phyloP scores from a whole-genome alignment of 2,888 invertebrate species.

The Drosophila recens region DNA sequence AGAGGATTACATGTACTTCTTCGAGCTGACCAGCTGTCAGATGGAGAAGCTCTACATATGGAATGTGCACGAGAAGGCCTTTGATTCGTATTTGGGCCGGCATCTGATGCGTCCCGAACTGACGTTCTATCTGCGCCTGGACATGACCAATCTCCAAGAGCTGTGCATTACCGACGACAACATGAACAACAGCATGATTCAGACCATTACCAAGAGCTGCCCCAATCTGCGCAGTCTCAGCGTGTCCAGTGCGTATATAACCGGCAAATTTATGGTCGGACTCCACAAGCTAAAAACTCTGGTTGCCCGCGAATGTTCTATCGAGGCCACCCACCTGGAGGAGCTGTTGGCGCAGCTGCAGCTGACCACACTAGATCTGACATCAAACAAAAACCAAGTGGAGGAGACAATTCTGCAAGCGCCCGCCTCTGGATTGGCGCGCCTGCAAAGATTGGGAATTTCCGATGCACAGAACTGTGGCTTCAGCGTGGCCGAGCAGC shows the following conservation, averaged over 20 bases:
- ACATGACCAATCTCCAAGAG: conserved; percentile 56
- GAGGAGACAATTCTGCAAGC: conserved; percentile 55
- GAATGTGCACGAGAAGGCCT: conserved; percentile 68
- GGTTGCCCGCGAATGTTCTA: conserved; percentile 67
- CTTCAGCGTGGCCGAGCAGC: conserved; percentile 59
- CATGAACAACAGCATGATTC: conserved; percentile 70
- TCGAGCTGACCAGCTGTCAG: conserved; percentile 55
- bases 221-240: conserved; percentile 53
- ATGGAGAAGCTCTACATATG: conserved; percentile 73
- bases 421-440: conserved; percentile 29
- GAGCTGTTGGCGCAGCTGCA: conserved; percentile 54
- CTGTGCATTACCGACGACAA: conserved; percentile 61
- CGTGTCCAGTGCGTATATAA: conserved; percentile 66
- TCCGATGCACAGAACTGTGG: conserved; percentile 65
- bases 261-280: conserved; percentile 58
- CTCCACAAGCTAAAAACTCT: conserved; percentile 52
- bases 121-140: conserved; percentile 57
- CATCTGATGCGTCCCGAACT: conserved; percentile 63
- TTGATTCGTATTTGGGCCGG: conserved; percentile 61
- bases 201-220: conserved; percentile 60
- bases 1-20: conserved; percentile 66
- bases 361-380: conserved; percentile 58
- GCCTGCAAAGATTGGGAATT: conserved; percentile 57
- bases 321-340: conserved; percentile 43
- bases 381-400: conserved; percentile 54